These are phyloP conservation scores for Marronus borbonicus DNA, from an alignment of 2,888 invertebrate species.

Conservation along the genomic window DNA sequence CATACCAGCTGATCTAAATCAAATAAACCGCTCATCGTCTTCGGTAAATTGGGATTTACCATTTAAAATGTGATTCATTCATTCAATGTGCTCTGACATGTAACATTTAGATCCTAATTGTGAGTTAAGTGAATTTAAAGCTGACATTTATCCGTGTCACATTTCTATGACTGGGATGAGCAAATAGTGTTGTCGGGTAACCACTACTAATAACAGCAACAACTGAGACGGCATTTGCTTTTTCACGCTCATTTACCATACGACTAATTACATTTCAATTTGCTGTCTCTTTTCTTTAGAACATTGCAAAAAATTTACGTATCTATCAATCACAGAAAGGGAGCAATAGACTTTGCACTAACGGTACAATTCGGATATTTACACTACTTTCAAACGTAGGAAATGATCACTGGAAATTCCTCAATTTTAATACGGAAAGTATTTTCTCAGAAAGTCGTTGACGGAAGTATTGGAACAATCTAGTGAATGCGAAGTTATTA, in stretches of 20 bases:
- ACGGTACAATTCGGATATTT: not conserved
- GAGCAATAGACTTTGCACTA: not conserved
- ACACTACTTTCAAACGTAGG: not conserved
- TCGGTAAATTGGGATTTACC: slow-evolving; percentile 6
- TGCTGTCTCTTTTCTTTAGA: not conserved
- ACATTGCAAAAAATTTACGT: not conserved
- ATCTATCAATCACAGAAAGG: not conserved
- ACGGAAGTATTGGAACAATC: not conserved
- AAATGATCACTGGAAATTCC: slow-evolving; percentile 1
- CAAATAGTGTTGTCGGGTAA: too few relatives aligned
- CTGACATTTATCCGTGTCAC: not conserved
- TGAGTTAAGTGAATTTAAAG: not conserved
- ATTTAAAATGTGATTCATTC: not conserved
- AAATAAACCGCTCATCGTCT: not conserved
- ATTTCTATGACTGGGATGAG: not conserved
- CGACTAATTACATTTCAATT: not conserved
- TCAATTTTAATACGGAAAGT: not conserved
- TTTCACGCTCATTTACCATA: not conserved
- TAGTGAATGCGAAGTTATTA: not conserved
- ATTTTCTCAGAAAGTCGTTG: slow-evolving; percentile 4
- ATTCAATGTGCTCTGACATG: not conserved
- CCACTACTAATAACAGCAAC: too few relatives aligned
- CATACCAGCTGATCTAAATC: not conserved
- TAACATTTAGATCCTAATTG: not conserved
- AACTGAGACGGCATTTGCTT: not conserved